Percentiles rank a stretch among this genome's conserved stretches.
These are phyloP conservation scores for Brienomyrus longianalis DNA, from an alignment of 2,113 vertebrate genomes.

Conservation along the genomic window DNA sequence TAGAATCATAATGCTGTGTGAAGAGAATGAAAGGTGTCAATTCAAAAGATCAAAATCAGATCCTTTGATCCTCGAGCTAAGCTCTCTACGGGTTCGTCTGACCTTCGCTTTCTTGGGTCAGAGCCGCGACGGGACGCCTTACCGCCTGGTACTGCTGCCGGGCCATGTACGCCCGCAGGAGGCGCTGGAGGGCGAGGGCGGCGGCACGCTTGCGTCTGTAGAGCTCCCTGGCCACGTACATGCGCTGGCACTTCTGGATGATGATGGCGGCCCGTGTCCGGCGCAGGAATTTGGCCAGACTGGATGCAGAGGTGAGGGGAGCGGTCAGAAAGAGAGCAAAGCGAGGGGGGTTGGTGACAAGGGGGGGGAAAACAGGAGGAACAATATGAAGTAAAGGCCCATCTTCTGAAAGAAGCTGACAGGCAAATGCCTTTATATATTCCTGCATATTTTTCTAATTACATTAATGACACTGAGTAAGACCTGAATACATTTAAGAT, in stretches of 20 bases:
- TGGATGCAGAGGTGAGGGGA: conserved; percentile 34
- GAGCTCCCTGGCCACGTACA: conserved; percentile 67
- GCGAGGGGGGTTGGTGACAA: background rate
- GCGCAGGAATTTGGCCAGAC: conserved; percentile 80
- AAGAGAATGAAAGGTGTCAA: background rate
- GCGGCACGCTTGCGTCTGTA: conserved; percentile 72
- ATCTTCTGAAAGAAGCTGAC: background rate
- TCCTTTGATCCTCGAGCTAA: background rate
- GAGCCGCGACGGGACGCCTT: conserved; percentile 28
- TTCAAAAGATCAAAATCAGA: background rate
- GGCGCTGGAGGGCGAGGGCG: conserved; percentile 78
- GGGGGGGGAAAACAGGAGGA: background rate
- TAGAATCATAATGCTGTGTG: background rate
- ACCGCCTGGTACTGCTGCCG: conserved; percentile 81
- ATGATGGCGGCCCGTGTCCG: conserved; percentile 76
- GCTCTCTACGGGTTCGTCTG: background rate
- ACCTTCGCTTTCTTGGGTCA: background rate
- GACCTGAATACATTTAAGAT: background rate
- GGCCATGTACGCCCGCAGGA: conserved; percentile 80
- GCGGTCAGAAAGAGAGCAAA: background rate
- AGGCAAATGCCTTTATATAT: background rate
- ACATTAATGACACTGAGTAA: background rate
- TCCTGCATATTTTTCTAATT: background rate
- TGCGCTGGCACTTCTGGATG: conserved; percentile 90
- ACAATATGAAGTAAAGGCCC: background rate